phyloP scores from a whole-genome alignment of 2,113 vertebrate species.

The Noctilio leporinus region DNA sequence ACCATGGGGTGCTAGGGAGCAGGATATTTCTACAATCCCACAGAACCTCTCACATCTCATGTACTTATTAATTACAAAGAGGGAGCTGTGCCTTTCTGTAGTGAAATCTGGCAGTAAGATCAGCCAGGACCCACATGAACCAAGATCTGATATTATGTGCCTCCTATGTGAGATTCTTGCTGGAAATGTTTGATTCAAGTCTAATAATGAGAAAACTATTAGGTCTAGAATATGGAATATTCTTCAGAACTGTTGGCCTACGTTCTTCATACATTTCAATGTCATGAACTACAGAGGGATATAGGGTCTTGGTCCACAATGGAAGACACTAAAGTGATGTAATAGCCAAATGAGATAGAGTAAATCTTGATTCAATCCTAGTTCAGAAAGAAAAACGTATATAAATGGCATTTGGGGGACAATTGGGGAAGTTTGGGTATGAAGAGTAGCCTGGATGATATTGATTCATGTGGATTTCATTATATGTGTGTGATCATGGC shows the following conservation, averaged over 20 bases:
- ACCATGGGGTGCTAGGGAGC: neutral
- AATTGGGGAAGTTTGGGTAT: neutral
- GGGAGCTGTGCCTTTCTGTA: neutral
- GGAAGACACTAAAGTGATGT: neutral
- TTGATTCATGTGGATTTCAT: neutral
- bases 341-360: neutral
- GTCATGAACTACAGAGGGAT: neutral
- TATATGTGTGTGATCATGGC: neutral
- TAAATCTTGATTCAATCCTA: neutral
- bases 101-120: neutral
- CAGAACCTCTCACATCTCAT: neutral
- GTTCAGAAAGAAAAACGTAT: neutral
- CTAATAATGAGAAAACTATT: neutral
- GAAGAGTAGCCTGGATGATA: neutral
- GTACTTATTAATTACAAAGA: neutral
- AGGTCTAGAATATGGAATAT: neutral
- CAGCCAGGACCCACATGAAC: neutral
- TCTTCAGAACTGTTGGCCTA: neutral
- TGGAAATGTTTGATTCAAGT: neutral
- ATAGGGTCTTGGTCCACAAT: neutral
- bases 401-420: neutral
- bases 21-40: neutral
- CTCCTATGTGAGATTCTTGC: neutral
- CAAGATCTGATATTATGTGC: neutral
- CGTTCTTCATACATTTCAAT: neutral